Evolutionary conservation across 2,797 vertebrate genomes (phyloP).

Genomic region (Chanos chanos): DNA sequence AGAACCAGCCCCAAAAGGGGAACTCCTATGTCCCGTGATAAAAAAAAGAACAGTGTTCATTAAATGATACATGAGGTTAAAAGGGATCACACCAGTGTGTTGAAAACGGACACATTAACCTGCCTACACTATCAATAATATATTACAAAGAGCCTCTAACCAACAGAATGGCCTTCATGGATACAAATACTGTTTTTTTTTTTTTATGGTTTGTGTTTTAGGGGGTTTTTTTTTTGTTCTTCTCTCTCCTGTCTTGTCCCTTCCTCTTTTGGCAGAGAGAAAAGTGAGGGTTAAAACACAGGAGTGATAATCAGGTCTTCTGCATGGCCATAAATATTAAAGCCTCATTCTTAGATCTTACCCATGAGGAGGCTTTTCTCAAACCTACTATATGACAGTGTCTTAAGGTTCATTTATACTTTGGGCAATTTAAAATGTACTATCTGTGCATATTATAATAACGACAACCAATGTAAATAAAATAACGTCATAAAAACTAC

Average conservation of each 20-base stretch:
- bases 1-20: background rate
- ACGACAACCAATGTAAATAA: no score
- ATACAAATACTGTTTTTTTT: no score
- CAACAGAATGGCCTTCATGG: conserved; percentile 20
- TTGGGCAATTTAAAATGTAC: no score
- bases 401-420: no score
- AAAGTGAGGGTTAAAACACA: no score
- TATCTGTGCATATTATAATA: no score
- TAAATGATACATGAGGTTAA: conserved; percentile 56
- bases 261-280: background rate
- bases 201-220: background rate
- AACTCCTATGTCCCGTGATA: conserved; percentile 19
- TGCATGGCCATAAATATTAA: no score
- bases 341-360: no score
- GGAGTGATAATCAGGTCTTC: no score
- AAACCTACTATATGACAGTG: no score
- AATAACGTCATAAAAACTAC: no score
- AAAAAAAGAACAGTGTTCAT: conserved; percentile 23
- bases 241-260: background rate
- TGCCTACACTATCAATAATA: conserved; percentile 46
- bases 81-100: conserved; percentile 43
- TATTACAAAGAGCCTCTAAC: conserved; percentile 26
- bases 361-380: no score
- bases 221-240: background rate
- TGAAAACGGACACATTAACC: conserved; percentile 44